phyloP scores from a whole-genome alignment of 1,140 invertebrate species.

The Sitodiplosis mosellana region DNA sequence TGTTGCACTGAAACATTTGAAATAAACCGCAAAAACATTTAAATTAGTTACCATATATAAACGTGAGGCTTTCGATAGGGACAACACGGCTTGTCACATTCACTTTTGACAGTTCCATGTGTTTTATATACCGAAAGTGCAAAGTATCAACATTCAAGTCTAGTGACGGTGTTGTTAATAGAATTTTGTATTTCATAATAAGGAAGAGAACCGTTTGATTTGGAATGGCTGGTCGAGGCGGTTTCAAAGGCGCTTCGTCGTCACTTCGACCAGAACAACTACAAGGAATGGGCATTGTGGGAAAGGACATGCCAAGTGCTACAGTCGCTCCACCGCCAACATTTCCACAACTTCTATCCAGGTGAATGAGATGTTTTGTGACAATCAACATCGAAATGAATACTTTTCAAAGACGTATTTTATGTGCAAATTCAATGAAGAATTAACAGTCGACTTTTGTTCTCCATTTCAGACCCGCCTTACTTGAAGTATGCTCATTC shows the following conservation, averaged over 20 bases:
- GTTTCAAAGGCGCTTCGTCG: constrained; percentile 27
- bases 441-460: background rate
- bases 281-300: constrained; percentile 31
- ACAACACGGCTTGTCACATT: too few species aligned
- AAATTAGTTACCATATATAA: too few species aligned
- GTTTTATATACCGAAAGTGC: too few species aligned
- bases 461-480: background rate
- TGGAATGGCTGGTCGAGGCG: constrained; percentile 27
- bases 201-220: constrained; percentile 16
- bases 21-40: too few species aligned
- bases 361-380: constrained; percentile 33
- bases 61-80: too few species aligned
- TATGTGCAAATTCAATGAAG: constrained; percentile 10
- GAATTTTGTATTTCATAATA: too few species aligned
- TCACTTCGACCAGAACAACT: constrained; percentile 42
- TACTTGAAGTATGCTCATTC: background rate
- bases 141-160: too few species aligned
- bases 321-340: constrained; percentile 42
- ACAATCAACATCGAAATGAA: too few species aligned
- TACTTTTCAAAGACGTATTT: background rate
- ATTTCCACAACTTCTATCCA: constrained; percentile 41
- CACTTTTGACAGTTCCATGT: too few species aligned
- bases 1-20: too few species aligned
- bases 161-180: too few species aligned
- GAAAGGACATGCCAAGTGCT: constrained; percentile 36